Base-by-base conservation (phyloP, 2,113 vertebrate genomes). In the Sylvilagus bachmani region DNA sequence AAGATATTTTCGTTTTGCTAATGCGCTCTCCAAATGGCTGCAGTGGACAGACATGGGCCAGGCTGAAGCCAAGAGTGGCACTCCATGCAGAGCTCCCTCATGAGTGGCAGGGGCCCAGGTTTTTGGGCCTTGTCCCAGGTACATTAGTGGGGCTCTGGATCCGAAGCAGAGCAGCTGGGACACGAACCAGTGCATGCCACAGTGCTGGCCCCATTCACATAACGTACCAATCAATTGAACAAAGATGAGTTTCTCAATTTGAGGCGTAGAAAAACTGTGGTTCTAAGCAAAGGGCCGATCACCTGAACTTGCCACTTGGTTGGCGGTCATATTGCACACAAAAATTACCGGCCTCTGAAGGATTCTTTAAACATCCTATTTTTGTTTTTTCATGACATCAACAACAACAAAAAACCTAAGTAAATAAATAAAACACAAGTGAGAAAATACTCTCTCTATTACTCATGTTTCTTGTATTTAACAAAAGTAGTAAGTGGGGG, bases 341-440 rank as follows among this genome's bases (percentile, higher is more conserved):
- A 33, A 49, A 82, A 6, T 14, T 58, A 7, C 29, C 31, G 61
- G 36, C n/a, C 67, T 92, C 64, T 53, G 16, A 75, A 64, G n/a
- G 12, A 6, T 38, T 25, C n/a, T 53, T 10, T 79, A 24, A 5
- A 2, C 10, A 44, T 67, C 74, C 7, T 33, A 0, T 10, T 49
- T 61, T 71, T 81, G 31, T 27, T 55, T 95, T 94, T n/a, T 90
- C 36, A 49, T 93, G 90, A 29, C n/a, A 49, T 24, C 10, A 75
- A 58, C 55, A n/a, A 8, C 38, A 38, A 38, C 38, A 44, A 44
- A 44, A 44, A 44, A 44, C 25, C 7, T 4, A 87, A 83, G 70
- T 16, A 86, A 64, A 61, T 19, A 44, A 89, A 4, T 89, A 69
- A 87, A 95, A 62, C 3, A 9, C 17, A 81, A 62, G 5, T 67